Base-by-base conservation (phyloP, 1,140 invertebrate genomes). In the Neodiprion fabricii region DNA sequence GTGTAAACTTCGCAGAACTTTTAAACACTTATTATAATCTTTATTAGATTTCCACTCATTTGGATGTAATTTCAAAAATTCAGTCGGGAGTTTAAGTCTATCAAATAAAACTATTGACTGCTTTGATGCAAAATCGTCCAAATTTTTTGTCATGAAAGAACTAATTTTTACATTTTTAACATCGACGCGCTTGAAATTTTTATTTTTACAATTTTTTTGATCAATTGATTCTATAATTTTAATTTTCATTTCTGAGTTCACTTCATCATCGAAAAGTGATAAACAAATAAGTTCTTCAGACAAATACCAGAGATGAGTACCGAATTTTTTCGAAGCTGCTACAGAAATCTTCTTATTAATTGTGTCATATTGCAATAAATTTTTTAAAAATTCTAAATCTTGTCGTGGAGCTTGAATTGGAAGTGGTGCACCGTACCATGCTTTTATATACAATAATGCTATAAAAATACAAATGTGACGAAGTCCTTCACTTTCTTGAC, bases 251-350 rank as follows among this genome's bases (percentile, higher is more conserved):
- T 78, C 70, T 21, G 67, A 49, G 40, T 74, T 28, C 48, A 84
- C 72, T 10, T 72, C 53, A 11, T 75, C 71, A 76, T 85, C 83
- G 75, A 85, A 84, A 69, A 83, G 78, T 67, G 79, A 72, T 68
- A 85, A 75, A 74, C 71, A 76, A 76, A 78, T 71, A 28, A 78
- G 53, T 70, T 83, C 77, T 50, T 80, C 72, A 28, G 73, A 77
- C 48, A 83, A 77, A 74, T 82, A 82, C 80, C 82, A 84, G 28
- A 84, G 68, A 76, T 83, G 81, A 23, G 72, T 72, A 10, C 47
- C 47, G 10, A 84, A 78, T 72, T 83, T 83, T 1, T 72, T 67
- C 14, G 71, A 48, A 14, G 73, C 75, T 14, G 53, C 50, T 10
- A 71, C 71, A 5, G 80, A 14, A 28, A 78, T 68, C 53, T 49